Conservation (phyloP, 2,113 vertebrate genomes). For the Rhinoptilus africanus region DNA sequence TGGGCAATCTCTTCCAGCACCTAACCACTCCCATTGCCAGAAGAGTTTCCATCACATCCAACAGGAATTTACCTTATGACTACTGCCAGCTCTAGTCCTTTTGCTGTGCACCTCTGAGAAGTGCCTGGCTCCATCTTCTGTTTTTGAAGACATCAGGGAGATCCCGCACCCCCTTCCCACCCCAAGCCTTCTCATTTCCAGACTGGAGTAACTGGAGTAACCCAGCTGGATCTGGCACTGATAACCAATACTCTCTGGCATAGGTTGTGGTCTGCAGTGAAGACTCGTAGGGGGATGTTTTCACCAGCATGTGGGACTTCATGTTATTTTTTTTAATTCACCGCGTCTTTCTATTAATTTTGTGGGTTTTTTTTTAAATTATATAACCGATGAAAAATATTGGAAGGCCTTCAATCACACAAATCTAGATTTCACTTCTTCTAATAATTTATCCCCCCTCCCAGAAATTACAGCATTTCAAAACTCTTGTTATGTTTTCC, state of each 20-base stretch:
- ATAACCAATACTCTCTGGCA: neutral
- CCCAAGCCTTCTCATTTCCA: neutral
- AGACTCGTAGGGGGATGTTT: neutral
- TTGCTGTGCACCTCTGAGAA: neutral
- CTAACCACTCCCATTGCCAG: neutral
- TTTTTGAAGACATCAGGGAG: neutral
- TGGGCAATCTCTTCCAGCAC: neutral
- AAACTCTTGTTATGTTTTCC: neutral
- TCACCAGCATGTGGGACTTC: neutral
- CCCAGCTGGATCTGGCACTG: neutral
- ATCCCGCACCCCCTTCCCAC: fast-evolving
- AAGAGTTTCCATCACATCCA: neutral
- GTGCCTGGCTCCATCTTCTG: neutral
- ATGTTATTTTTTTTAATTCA: neutral
- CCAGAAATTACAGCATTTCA: neutral
- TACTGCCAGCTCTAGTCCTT: neutral
- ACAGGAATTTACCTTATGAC: neutral
- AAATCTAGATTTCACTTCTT: neutral
- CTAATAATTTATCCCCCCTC: neutral
- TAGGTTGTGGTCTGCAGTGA: neutral
- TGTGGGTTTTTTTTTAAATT: neutral
- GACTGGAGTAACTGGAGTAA: neutral
- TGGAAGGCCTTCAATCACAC: neutral
- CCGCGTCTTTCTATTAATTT: neutral
- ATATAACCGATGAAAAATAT: neutral